Conservation (phyloP, 2,888 invertebrate species). For the Zootermopsis nevadensis region DNA sequence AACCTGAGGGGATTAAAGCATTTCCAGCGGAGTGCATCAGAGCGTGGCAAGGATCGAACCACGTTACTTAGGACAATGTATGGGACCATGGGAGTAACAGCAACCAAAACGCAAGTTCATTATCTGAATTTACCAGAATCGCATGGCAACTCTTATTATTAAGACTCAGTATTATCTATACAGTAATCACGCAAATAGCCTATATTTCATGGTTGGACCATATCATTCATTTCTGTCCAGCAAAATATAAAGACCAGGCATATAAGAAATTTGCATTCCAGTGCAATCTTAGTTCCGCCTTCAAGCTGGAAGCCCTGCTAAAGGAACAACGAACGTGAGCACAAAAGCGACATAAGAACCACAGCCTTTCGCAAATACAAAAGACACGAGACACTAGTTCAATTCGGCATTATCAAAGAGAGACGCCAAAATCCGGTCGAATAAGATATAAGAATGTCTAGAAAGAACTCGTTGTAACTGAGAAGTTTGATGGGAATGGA, state of each 20-base stretch:
- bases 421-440: no score
- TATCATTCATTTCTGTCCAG: not conserved
- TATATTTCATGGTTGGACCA: not conserved
- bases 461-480: no score
- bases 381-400: no score
- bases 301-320: not conserved
- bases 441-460: no score
- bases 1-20: no score
- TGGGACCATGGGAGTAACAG: not conserved
- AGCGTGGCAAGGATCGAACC: no score
- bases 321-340: not conserved
- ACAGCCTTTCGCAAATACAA: not conserved
- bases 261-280: not conserved
- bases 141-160: not conserved
- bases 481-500: no score
- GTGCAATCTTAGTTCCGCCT: not conserved
- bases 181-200: not conserved
- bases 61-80: no score
- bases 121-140: not conserved
- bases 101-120: not conserved
- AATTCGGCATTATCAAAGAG: no score
- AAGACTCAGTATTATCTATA: not conserved
- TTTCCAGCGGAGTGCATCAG: no score
- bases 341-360: not conserved
- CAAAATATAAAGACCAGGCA: not conserved